Evolutionary conservation across 2,888 invertebrate genomes (phyloP).

Genomic region (Thecocarcelia acutangulata): DNA sequence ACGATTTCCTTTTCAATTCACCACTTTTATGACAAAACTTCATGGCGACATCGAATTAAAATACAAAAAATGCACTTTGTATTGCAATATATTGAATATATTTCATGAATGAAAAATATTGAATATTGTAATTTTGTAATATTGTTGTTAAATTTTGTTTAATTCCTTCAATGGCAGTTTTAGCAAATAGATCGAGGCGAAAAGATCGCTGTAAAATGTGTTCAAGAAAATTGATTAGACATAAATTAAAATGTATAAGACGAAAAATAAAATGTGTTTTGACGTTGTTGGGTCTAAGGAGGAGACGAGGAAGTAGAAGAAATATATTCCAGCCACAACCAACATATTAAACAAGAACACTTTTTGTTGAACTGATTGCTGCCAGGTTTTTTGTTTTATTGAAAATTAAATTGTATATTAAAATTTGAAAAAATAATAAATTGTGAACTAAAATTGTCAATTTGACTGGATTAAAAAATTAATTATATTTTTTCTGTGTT

Average conservation of each 20-base stretch:
- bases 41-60: no score
- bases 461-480: no score
- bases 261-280: constrained; percentile 39
- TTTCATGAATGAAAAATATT: constrained; percentile 16
- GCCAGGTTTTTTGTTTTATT: no score
- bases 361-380: no score
- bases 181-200: constrained; percentile 2
- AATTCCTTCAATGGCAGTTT: constrained; percentile 41
- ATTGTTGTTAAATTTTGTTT: not conserved
- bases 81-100: no score
- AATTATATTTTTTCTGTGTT: no score
- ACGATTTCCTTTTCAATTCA: no score
- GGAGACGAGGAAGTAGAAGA: not conserved
- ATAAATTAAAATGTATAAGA: constrained; percentile 42
- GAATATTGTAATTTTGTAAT: constrained; percentile 21
- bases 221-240: constrained; percentile 45
- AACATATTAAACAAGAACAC: constrained; percentile 19
- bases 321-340: constrained; percentile 45
- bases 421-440: no score
- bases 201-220: constrained; percentile 37
- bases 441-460: no score
- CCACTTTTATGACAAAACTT: no score
- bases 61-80: no score
- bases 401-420: no score
- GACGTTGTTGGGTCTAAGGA: constrained; percentile 38